These are phyloP conservation scores for Mesochorus sp. DNA, from an alignment of 2,888 invertebrate genomes.

Conservation along the genomic window DNA sequence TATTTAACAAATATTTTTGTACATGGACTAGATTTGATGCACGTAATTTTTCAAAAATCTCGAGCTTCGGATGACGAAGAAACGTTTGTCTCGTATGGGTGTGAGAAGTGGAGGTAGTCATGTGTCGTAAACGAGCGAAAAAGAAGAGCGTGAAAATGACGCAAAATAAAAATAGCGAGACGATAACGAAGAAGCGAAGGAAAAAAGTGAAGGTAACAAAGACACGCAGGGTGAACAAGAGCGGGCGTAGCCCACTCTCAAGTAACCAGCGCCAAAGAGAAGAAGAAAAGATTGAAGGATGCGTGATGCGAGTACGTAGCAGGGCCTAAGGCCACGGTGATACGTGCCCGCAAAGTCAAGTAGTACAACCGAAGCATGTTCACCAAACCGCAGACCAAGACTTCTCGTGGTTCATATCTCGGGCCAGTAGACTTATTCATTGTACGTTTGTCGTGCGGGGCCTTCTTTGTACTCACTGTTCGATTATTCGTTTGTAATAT, in stretches of 20 bases:
- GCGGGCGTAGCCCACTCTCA: conserved; percentile 37
- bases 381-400: conserved; percentile 32
- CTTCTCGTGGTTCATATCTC: conserved; percentile 35
- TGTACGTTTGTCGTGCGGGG: conserved; percentile 1
- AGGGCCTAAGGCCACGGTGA: conserved; percentile 69
- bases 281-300: conserved; percentile 62
- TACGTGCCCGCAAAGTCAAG: conserved; percentile 73
- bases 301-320: conserved; percentile 73
- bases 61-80: conserved; percentile 5
- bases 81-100: background rate
- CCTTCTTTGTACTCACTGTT: conserved; percentile 22
- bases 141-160: conserved; percentile 13
- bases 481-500: conserved; percentile 57
- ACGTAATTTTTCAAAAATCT: conserved; percentile 7
- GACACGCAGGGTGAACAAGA: conserved; percentile 20
- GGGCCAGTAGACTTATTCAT: background rate
- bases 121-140: conserved; percentile 8
- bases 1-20: background rate
- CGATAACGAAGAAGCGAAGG: conserved; percentile 10
- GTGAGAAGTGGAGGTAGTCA: conserved; percentile 28
- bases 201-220: background rate
- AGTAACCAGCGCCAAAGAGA: conserved; percentile 26
- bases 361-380: conserved; percentile 56
- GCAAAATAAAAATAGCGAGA: conserved; percentile 16
- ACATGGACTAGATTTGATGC: background rate